Evolutionary conservation across 1,140 invertebrate species (phyloP), one percentile per base, ranked within the genome.

Genomic region (Solenopsis fugax): DNA sequence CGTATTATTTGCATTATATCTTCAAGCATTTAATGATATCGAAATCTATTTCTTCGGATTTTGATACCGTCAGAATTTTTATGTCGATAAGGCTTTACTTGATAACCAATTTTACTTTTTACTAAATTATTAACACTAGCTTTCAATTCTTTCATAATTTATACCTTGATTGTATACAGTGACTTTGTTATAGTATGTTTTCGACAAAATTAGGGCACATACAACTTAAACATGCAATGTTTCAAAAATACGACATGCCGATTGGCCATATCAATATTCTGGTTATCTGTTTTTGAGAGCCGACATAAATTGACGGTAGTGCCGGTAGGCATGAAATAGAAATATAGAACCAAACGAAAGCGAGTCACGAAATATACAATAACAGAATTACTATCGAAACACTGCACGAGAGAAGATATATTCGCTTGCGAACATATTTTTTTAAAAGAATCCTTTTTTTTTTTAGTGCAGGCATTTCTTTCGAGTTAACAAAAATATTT

Each of bases 221-320:
- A 13, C 0, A 72, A 56, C 45, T 56, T 45, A 37, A 56, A 29
- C 45, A 71, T 6, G 21, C 24, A 78, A 78, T 54, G 48, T 56
- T 56, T 56, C 29, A 37, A 69, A 10, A 16, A 10, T 24, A 45
- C 13, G 37, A 58, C 24, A 16, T 56, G 6, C 0, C 21, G 21
- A 71, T 82, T 62, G 16, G 48, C 7, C 4, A 34, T 7, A 18
- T 58, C 37, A 4, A 69, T 34, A 37, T 45, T 54, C 13, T 21
- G 69, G 7, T 80, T 67, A 67, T 5, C 24, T 2, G 21, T 65
- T 71, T 71, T 71, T 81, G 5, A 45, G 4, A 50, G 5, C 6
- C 4, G 21, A 81, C 16, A 82, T n/a, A 58, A 81, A 81, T 45
- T n/a, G 52, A 21, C 52, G 10, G 13, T n/a, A 72, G 4, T 50